Conservation (phyloP, 2,888 invertebrate species). For the Drosophila picticornis region DNA sequence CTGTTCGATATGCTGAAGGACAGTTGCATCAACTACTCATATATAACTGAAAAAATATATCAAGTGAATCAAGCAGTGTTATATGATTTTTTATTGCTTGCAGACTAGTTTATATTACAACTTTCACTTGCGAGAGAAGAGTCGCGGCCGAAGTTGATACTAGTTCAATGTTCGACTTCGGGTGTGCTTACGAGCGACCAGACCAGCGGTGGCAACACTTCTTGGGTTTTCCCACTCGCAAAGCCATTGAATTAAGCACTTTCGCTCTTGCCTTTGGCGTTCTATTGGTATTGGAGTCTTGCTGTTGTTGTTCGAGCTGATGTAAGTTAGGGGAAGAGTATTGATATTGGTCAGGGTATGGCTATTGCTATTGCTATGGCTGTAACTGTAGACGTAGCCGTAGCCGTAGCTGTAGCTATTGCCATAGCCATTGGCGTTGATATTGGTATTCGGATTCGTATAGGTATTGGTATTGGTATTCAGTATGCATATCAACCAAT, state of each 20-base stretch:
- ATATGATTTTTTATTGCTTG: background rate
- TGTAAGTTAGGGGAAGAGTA: slow-evolving; percentile 19
- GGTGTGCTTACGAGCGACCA: slow-evolving; percentile 8
- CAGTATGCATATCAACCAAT: slow-evolving; percentile 45
- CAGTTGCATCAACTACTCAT: background rate
- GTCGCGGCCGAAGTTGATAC: slow-evolving; percentile 24
- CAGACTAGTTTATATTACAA: background rate
- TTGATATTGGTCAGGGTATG: slow-evolving; percentile 16
- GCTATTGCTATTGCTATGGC: slow-evolving; percentile 2
- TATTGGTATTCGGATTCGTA: slow-evolving; percentile 9
- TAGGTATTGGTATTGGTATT: slow-evolving; percentile 12
- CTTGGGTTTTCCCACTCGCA: slow-evolving; percentile 66
- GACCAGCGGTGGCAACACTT: slow-evolving; percentile 20
- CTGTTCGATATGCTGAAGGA: background rate
- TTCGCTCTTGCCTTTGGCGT: slow-evolving; percentile 52
- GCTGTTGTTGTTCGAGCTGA: slow-evolving; percentile 20
- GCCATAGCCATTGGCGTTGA: slow-evolving; percentile 12
- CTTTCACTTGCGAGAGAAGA: slow-evolving; percentile 26
- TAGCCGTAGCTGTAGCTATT: background rate
- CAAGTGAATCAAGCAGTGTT: background rate
- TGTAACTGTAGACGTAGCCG: background rate
- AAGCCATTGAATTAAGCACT: slow-evolving; percentile 46
- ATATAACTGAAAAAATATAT: background rate
- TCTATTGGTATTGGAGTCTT: slow-evolving; percentile 37
- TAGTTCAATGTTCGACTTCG: slow-evolving; percentile 24